Percentiles rank a stretch among this genome's conserved stretches.
phyloP scores from a whole-genome alignment of 1,140 invertebrate genomes.

The Daktulosphaira vitifoliae region DNA sequence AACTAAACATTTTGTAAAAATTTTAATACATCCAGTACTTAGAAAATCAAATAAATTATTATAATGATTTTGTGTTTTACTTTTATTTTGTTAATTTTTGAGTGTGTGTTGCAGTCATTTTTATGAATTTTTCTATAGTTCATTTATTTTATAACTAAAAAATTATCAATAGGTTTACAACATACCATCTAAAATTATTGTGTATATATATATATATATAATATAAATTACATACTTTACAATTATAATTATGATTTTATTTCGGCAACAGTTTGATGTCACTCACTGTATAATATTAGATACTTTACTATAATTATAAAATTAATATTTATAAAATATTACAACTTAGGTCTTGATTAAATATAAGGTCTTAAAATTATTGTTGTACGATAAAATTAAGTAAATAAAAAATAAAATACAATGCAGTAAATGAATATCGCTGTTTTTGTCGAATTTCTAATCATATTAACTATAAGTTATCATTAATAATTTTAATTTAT shows the following conservation, averaged over 20 bases:
- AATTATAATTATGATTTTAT: constrained; percentile 30
- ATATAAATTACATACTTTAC: constrained; percentile 30
- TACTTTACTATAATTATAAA: constrained; percentile 22
- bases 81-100: constrained; percentile 22
- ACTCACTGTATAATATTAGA: constrained; percentile 28
- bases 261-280: constrained; percentile 28
- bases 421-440: constrained; percentile 32
- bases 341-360: constrained; percentile 29
- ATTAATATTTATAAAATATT: constrained; percentile 25
- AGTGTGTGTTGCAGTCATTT: constrained; percentile 31
- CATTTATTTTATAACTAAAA: constrained; percentile 29
- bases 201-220: constrained; percentile 32
- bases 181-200: constrained; percentile 27
- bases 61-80: constrained; percentile 29
- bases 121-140: constrained; percentile 27
- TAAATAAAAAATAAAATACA: constrained; percentile 23
- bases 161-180: constrained; percentile 33
- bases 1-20: constrained; percentile 30
- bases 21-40: constrained; percentile 31
- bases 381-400: constrained; percentile 27
- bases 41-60: constrained; percentile 20
- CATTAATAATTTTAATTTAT: constrained; percentile 33
- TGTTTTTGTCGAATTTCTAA: constrained; percentile 34
- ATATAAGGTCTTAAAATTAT: constrained; percentile 27
- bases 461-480: constrained; percentile 34